Evolutionary conservation across 2,888 invertebrate species (phyloP).

Genomic region (Danaus chrysippus): DNA sequence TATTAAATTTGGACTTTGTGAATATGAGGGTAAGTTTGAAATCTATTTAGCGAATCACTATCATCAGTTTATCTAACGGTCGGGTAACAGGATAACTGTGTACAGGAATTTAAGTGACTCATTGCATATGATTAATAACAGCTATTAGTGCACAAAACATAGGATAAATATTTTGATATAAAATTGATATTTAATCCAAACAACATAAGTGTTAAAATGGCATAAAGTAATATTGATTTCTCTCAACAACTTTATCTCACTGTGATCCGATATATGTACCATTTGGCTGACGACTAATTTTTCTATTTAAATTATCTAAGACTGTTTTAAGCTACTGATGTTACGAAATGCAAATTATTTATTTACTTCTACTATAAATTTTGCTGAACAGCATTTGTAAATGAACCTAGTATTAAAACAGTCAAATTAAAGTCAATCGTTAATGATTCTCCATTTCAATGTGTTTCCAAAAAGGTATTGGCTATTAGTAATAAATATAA

Average conservation of each 20-base stretch:
- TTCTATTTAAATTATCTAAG: conserved; percentile 36
- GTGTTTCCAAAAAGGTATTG: too few species aligned
- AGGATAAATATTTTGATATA: conserved; percentile 11
- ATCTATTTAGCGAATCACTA: conserved; percentile 12
- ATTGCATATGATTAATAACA: conserved; percentile 43
- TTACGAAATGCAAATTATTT: too few species aligned
- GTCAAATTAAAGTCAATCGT: too few species aligned
- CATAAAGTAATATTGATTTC: conserved; percentile 30
- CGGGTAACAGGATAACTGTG: conserved; percentile 31
- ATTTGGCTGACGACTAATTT: conserved; percentile 40
- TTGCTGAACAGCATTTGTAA: too few species aligned
- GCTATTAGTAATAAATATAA: too few species aligned
- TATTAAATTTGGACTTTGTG: neutral
- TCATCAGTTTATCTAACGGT: conserved; percentile 30
- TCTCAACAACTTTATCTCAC: conserved; percentile 22
- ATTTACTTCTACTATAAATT: too few species aligned
- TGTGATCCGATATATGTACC: conserved; percentile 30
- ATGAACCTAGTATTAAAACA: too few species aligned
- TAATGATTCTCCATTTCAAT: too few species aligned
- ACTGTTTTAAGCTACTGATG: conserved; percentile 17
- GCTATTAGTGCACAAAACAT: conserved; percentile 25
- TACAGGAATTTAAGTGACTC: conserved; percentile 38
- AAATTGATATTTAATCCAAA: conserved; percentile 9
- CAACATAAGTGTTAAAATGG: conserved; percentile 12
- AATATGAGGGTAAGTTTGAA: neutral